Percentiles rank a stretch among this genome's conserved stretches.
These are phyloP conservation scores for Pygocentrus nattereri DNA, from an alignment of 2,797 vertebrate species.

Conservation along the genomic window DNA sequence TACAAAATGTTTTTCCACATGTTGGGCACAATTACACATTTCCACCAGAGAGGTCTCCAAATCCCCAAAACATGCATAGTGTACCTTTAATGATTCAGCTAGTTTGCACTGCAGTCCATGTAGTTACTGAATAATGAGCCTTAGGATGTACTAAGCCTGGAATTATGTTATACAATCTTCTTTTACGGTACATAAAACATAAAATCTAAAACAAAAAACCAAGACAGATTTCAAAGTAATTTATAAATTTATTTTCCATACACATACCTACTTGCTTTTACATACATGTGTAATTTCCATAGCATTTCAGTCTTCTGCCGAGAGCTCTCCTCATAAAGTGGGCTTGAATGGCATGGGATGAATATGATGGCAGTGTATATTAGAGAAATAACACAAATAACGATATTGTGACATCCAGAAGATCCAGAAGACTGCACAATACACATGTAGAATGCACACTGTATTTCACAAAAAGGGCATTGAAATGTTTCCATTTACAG, in stretches of 20 bases:
- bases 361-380: conserved; percentile 56
- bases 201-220: not conserved
- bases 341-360: conserved; percentile 61
- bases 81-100: too few species aligned
- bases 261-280: conserved; percentile 72
- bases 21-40: too few species aligned
- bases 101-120: too few species aligned
- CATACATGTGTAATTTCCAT: conserved; percentile 75
- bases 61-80: too few species aligned
- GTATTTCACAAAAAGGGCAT: not conserved
- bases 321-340: conserved; percentile 70
- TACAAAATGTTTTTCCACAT: too few species aligned
- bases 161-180: too few species aligned
- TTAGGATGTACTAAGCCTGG: too few species aligned
- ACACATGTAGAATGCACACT: not conserved
- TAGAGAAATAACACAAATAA: conserved; percentile 44
- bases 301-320: conserved; percentile 66
- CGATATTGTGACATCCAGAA: not conserved
- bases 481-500: not conserved
- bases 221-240: conserved; percentile 53
- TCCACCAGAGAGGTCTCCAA: too few species aligned
- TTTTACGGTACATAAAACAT: too few species aligned
- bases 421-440: not conserved
- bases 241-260: conserved; percentile 83
- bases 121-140: too few species aligned